Evolutionary conservation across 2,888 invertebrate genomes (phyloP).

Genomic region (Synanthedon myopaeformis): DNA sequence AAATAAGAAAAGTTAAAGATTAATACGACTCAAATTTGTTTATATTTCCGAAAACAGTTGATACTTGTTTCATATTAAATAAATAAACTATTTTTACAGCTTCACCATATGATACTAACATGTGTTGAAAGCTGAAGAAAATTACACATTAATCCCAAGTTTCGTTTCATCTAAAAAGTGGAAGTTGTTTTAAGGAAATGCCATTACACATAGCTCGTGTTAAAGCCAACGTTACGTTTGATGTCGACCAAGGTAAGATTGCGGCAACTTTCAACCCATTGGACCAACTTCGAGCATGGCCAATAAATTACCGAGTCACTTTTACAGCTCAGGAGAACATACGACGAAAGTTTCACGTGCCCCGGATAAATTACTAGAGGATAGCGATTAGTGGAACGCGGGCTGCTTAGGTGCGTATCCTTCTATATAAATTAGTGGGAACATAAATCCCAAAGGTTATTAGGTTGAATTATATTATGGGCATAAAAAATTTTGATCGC

Average conservation of each 20-base stretch:
- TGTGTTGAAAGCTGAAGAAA: not conserved
- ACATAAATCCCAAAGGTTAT: no score
- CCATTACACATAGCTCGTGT: slow-evolving; percentile 17
- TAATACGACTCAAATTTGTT: no score
- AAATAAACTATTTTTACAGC: no score
- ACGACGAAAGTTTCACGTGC: slow-evolving; percentile 42
- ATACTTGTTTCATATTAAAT: no score
- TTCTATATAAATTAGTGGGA: not conserved
- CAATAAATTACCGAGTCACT: slow-evolving; percentile 66
- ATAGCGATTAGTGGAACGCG: not conserved
- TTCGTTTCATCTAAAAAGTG: not conserved
- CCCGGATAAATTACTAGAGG: not conserved
- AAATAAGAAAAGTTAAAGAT: no score
- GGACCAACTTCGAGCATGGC: slow-evolving; percentile 48
- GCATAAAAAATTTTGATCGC: no score
- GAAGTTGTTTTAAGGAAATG: slow-evolving; percentile 16
- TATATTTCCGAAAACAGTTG: no score
- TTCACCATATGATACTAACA: no score
- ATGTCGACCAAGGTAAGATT: slow-evolving; percentile 39
- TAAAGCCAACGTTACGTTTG: not conserved
- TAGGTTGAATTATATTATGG: no score
- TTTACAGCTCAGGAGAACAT: slow-evolving; percentile 61
- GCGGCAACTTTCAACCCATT: slow-evolving; percentile 31
- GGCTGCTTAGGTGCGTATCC: not conserved
- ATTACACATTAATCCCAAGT: not conserved